Conservation (phyloP, 2,888 invertebrate species). For the Dolichomitus sp. region DNA sequence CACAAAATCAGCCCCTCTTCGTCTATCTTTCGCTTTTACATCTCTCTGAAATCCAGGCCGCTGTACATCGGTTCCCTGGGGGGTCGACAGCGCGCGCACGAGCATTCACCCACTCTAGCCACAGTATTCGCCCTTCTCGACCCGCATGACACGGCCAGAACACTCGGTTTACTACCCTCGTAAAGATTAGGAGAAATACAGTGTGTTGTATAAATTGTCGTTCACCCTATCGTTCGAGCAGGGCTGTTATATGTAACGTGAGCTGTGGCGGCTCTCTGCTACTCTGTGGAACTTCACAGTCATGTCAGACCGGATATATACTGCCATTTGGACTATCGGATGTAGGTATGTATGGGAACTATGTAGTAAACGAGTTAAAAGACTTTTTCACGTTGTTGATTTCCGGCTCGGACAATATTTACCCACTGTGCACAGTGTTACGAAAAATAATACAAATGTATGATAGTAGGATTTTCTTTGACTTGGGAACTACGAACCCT, state of each 20-base stretch:
- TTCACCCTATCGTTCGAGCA: slow-evolving; percentile 55
- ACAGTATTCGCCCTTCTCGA: slow-evolving; percentile 11
- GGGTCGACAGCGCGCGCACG: slow-evolving; percentile 36
- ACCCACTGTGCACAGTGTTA: background rate
- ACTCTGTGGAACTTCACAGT: slow-evolving; percentile 28
- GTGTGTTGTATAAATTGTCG: slow-evolving; percentile 68
- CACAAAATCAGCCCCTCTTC: slow-evolving; percentile 39
- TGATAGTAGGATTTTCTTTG: background rate
- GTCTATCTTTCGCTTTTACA: slow-evolving; percentile 26
- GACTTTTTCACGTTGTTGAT: slow-evolving; percentile 51
- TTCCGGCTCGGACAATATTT: slow-evolving; percentile 28
- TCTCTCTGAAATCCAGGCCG: slow-evolving; percentile 34
- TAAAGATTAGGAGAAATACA: slow-evolving; percentile 68
- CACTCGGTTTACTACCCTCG: slow-evolving; percentile 66
- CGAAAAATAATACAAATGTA: background rate
- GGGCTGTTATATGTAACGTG: slow-evolving; percentile 49
- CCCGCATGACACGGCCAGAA: slow-evolving; percentile 46
- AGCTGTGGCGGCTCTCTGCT: background rate
- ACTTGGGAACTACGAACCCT: too few species aligned
- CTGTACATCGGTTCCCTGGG: slow-evolving; percentile 33
- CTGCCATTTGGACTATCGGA: slow-evolving; percentile 36
- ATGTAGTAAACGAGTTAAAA: slow-evolving; percentile 32
- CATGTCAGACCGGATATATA: slow-evolving; percentile 51
- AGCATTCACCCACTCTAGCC: slow-evolving; percentile 42
- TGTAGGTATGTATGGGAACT: slow-evolving; percentile 16